A percentile compares a stretch with the other conserved stretches of the same genome.
Evolutionary conservation across 2,888 invertebrate species (phyloP).

Genomic region (Tridacna crocea): DNA sequence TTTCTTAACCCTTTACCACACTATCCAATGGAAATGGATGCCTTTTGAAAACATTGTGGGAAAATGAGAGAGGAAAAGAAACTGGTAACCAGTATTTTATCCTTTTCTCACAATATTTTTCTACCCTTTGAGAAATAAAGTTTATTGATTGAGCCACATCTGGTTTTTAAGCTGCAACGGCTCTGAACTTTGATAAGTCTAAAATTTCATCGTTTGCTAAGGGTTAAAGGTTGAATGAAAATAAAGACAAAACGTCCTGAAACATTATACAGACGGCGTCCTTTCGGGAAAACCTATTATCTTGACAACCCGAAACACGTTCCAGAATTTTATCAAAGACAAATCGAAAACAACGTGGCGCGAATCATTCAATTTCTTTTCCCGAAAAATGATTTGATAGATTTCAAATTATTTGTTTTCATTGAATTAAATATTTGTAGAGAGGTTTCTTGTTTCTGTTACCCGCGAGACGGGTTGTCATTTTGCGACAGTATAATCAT

Average conservation of each 20-base stretch:
- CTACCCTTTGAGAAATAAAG: too few relatives aligned
- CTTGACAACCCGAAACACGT: constrained; percentile 12
- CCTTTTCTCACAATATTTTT: too few relatives aligned
- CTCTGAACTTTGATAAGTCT: too few relatives aligned
- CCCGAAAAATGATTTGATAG: constrained; percentile 37
- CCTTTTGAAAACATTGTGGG: too few relatives aligned
- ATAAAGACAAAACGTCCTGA: background rate
- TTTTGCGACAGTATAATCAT: constrained; percentile 56
- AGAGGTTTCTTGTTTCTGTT: constrained; percentile 53
- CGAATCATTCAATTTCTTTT: constrained; percentile 33
- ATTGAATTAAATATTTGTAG: constrained; percentile 64
- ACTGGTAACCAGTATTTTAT: too few relatives aligned
- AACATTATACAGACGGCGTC: too few relatives aligned
- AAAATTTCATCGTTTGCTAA: too few relatives aligned
- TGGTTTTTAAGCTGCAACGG: too few relatives aligned
- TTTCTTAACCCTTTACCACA: too few relatives aligned
- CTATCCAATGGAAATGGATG: too few relatives aligned
- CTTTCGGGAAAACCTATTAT: background rate
- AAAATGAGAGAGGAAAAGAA: too few relatives aligned
- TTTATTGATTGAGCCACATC: too few relatives aligned
- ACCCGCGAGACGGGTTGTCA: constrained; percentile 59
- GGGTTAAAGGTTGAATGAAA: background rate
- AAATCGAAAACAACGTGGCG: constrained; percentile 22
- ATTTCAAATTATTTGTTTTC: constrained; percentile 59
- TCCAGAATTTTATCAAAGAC: constrained; percentile 22